phyloP scores from a whole-genome alignment of 2,113 vertebrate species.

The Morphnarchus princeps region DNA sequence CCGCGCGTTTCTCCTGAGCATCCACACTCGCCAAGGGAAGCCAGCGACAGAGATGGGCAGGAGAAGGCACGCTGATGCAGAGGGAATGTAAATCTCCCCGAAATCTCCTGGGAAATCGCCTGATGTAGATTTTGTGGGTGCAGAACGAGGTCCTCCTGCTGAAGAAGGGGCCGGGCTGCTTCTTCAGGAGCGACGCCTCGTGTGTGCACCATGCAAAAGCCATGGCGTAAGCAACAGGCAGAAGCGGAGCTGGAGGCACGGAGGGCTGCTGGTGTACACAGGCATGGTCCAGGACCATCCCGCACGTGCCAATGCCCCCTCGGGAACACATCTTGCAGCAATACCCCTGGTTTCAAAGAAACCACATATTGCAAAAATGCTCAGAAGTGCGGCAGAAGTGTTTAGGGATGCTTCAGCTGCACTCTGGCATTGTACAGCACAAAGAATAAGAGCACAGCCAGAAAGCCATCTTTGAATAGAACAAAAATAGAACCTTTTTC shows the following conservation, averaged over 20 bases:
- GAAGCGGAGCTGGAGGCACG: accelerated
- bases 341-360: neutral
- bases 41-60: accelerated
- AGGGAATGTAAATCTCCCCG: neutral
- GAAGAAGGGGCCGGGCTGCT: neutral
- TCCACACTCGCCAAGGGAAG: neutral
- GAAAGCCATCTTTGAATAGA: conserved; percentile 50
- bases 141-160: neutral
- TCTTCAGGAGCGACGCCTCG: neutral
- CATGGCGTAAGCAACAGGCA: neutral
- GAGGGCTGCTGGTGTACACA: neutral
- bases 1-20: neutral
- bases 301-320: neutral
- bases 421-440: conserved; percentile 26
- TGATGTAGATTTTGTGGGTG: neutral
- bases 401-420: conserved; percentile 26
- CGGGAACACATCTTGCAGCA: neutral
- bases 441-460: conserved; percentile 28
- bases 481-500: conserved; percentile 56
- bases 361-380: neutral
- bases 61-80: neutral
- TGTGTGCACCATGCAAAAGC: accelerated
- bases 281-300: neutral
- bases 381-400: conserved; percentile 47
- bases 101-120: neutral